These are phyloP conservation scores for Ibidorhyncha struthersii DNA, from an alignment of 2,113 vertebrate genomes.

Conservation along the genomic window DNA sequence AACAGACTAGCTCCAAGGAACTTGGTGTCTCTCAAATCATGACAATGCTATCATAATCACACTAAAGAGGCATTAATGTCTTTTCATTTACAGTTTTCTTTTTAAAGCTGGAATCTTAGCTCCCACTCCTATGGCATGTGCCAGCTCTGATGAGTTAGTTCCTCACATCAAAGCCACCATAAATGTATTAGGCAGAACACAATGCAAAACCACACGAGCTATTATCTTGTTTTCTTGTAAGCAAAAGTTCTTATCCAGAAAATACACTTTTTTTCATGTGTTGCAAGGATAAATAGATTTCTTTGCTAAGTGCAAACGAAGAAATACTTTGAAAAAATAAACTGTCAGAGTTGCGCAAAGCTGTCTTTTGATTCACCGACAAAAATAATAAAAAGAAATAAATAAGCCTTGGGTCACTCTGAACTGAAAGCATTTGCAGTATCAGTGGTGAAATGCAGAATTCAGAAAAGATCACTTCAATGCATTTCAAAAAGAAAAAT, in stretches of 20 bases:
- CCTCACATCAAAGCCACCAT: background rate
- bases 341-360: background rate
- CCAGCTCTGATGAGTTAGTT: background rate
- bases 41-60: background rate
- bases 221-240: background rate
- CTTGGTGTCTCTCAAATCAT: background rate
- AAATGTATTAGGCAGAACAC: background rate
- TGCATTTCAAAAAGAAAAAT: background rate
- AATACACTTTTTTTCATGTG: background rate
- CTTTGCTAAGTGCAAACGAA: background rate
- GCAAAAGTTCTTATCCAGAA: background rate
- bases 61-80: background rate
- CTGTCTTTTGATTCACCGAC: background rate
- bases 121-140: background rate
- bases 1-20: background rate
- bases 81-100: background rate
- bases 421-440: background rate
- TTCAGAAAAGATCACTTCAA: background rate
- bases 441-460: background rate
- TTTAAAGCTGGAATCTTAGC: background rate
- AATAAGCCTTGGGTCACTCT: background rate
- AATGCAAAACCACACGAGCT: background rate
- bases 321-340: background rate
- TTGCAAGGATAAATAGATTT: background rate
- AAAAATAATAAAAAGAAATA: background rate